Evolutionary conservation across 2,797 vertebrate genomes (phyloP).

Genomic region (Aulostomus chinensis): DNA sequence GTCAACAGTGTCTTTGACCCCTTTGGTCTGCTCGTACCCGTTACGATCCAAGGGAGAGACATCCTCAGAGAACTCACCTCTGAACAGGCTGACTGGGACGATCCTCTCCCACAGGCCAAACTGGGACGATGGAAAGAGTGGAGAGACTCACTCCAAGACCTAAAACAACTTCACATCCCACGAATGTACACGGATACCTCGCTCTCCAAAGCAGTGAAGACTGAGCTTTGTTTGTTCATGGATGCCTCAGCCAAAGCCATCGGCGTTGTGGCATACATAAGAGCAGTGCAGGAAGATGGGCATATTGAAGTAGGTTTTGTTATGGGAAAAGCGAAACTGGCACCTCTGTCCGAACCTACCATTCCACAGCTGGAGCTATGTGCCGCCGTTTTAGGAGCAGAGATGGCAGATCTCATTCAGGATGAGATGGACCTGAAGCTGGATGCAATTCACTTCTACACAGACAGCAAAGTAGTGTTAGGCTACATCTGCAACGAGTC

Average conservation of each 20-base stretch:
- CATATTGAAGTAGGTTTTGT: background rate
- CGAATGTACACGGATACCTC: no score
- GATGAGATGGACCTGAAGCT: constrained; percentile 1
- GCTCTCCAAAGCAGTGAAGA: no score
- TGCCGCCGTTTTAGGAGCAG: background rate
- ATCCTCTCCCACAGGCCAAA: constrained; percentile 1
- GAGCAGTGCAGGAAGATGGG: background rate
- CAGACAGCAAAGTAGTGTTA: no score
- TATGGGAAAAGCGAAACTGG: constrained; percentile 19
- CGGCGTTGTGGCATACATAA: no score
- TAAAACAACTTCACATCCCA: background rate
- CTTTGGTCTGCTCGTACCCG: constrained; percentile 5
- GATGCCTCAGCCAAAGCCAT: background rate
- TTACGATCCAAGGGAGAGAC: constrained; percentile 19
- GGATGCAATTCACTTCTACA: no score
- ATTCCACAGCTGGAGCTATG: constrained; percentile 15
- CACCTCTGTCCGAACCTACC: constrained; percentile 2
- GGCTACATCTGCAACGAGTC: no score
- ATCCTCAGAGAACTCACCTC: constrained; percentile 19
- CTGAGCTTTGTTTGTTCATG: constrained; percentile 9
- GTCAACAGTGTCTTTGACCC: constrained; percentile 18
- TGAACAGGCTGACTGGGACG: constrained; percentile 17
- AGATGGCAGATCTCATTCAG: background rate
- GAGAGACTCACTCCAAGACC: constrained; percentile 3
- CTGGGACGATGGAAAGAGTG: background rate